Percentiles rank a stretch among this genome's conserved stretches.
Conservation (phyloP, 2,888 invertebrate genomes). For the Sthenelais limicola region DNA sequence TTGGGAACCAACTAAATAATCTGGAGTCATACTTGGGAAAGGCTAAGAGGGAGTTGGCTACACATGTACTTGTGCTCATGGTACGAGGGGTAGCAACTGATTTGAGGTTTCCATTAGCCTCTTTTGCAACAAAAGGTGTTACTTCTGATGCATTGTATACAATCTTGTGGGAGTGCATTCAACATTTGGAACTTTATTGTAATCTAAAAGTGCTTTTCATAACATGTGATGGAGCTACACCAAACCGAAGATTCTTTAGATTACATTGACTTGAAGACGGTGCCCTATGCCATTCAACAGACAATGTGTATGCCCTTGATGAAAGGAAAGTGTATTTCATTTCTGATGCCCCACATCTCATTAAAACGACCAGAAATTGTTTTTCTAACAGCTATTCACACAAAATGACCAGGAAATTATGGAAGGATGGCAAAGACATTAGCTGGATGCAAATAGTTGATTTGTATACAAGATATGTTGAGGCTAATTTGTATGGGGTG, state of each 20-base stretch:
- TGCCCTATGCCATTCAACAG: background rate
- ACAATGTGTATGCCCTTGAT: background rate
- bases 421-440: no score
- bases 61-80: conserved; percentile 50
- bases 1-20: conserved; percentile 48
- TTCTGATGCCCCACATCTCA: conserved; percentile 26
- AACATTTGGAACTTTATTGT: background rate
- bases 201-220: conserved; percentile 27
- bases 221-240: conserved; percentile 35
- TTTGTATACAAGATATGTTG: no score
- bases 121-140: conserved; percentile 24
- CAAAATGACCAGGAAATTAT: no score
- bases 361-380: no score
- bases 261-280: background rate
- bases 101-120: conserved; percentile 14
- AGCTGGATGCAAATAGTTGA: no score
- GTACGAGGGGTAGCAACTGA: conserved; percentile 39
- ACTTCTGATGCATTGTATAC: conserved; percentile 7
- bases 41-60: conserved; percentile 33
- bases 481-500: no score
- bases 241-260: conserved; percentile 22
- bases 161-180: background rate
- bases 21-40: conserved; percentile 46
- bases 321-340: conserved; percentile 11
- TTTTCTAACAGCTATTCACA: no score